Conservation (phyloP, 2,797 vertebrate species). For the Thaleichthys pacificus region DNA sequence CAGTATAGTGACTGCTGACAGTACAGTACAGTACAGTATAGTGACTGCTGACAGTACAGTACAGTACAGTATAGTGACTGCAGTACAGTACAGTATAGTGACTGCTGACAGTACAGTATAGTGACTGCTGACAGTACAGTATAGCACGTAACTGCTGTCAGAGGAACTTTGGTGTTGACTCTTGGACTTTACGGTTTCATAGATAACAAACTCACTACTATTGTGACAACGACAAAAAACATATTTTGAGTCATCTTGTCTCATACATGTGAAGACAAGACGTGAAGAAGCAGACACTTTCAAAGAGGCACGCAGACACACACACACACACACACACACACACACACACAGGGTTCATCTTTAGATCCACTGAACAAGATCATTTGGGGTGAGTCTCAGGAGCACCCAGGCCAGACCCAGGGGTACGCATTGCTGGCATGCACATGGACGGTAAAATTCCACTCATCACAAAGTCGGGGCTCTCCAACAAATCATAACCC, state of each 20-base stretch:
- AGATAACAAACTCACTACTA: no score
- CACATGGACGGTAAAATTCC: conserved; percentile 65
- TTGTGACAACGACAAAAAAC: no score
- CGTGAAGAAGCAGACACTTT: conserved; percentile 26
- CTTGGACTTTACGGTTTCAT: no score
- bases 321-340: conserved; percentile 23
- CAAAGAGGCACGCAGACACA: conserved; percentile 16
- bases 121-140: neutral
- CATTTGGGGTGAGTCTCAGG: conserved; percentile 52
- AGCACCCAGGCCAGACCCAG: conserved; percentile 45
- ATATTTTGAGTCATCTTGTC: no score
- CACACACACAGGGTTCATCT: conserved; percentile 32
- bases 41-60: neutral
- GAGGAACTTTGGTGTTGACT: no score
- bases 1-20: no score
- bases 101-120: no score
- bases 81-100: no score
- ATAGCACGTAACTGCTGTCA: no score
- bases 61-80: no score
- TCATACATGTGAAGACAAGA: conserved; percentile 24
- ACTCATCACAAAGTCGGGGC: conserved; percentile 43
- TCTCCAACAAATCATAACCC: conserved; percentile 68
- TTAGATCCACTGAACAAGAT: conserved; percentile 52
- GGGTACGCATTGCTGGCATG: conserved; percentile 56
- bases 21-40: no score